Evolutionary conservation across 1,140 invertebrate species (phyloP), one percentile per base, ranked within the genome.

Genomic region (Heliconius himera): DNA sequence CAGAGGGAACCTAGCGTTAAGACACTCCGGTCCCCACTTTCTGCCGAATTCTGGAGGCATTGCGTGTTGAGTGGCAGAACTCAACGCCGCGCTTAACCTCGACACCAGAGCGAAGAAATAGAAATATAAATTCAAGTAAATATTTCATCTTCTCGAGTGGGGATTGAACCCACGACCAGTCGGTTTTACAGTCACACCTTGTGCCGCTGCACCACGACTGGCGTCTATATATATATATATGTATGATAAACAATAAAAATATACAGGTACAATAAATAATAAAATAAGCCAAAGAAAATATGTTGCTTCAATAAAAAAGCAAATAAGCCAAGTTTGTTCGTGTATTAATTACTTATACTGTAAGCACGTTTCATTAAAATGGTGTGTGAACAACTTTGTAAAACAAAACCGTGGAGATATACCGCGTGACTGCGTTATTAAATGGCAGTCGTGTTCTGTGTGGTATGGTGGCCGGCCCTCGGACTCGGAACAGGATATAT

Each of bases 371-470:
- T 87, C 84, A 91, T 89, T 89, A 87, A 88, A 85, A 81, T 85
- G 78, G 81, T 89, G 88, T 89, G 90, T 90, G 88, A 91, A 89
- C 85, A 87, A 86, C 88, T 89, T 91, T 81, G 88, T 88, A 87
- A 90, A 89, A 85, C 86, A 83, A 88, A 86, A 85, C 87, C 88
- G 89, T 89, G 88, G 85, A 88, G 85, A 83, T 83, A 85, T 82
- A 76, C 82, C 84, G 82, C 91, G 91, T 92, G 91, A 92, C 88
- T 85, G 82, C 78, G 82, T 86, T 92, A 84, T 92, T 90, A 91
- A 90, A 84, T 54, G 73, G 38, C 76, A 79, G 82, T 85, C 82
- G 82, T 82, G 70, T 76, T 81, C 76, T 77, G 81, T 76, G 26
- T 66, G 60, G 60, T 66, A 11, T 6, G 80, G 76, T 74, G 41